Evolutionary conservation across 2,888 invertebrate genomes (phyloP).

Genomic region (Rhodophaea formosa): DNA sequence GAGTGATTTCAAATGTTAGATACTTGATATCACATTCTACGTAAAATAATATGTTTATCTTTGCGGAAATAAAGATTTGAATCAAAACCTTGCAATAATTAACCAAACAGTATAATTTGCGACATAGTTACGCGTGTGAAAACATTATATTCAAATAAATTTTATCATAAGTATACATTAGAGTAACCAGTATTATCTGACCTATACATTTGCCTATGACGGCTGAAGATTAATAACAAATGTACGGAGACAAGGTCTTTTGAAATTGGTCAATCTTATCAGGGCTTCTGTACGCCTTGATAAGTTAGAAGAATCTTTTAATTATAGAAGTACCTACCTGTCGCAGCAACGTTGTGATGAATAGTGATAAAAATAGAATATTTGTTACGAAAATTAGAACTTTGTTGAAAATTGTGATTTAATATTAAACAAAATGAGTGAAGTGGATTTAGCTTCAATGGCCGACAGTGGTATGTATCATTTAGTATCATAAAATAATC

Average conservation of each 20-base stretch:
- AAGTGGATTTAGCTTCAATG: constrained; percentile 38
- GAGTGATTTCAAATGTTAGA: too few species aligned
- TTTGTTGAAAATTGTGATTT: neutral
- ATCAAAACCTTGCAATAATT: neutral
- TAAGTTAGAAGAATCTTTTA: constrained; percentile 10
- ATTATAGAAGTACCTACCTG: neutral
- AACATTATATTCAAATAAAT: neutral
- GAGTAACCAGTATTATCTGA: neutral
- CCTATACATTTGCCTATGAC: neutral
- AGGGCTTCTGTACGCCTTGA: neutral
- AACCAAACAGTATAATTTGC: neutral
- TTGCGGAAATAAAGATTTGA: neutral
- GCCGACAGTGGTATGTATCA: constrained; percentile 33
- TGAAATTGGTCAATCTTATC: neutral
- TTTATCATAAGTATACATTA: neutral
- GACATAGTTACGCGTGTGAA: neutral
- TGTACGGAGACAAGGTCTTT: neutral
- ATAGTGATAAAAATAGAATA: neutral
- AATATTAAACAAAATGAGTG: constrained; percentile 38
- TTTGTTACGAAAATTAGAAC: neutral
- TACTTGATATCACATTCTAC: neutral
- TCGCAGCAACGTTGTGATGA: neutral
- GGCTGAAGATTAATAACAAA: neutral
- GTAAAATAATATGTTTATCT: neutral
- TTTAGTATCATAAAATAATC: neutral